Conservation (phyloP, 1,140 invertebrate species). For the Charaxes varanes region DNA sequence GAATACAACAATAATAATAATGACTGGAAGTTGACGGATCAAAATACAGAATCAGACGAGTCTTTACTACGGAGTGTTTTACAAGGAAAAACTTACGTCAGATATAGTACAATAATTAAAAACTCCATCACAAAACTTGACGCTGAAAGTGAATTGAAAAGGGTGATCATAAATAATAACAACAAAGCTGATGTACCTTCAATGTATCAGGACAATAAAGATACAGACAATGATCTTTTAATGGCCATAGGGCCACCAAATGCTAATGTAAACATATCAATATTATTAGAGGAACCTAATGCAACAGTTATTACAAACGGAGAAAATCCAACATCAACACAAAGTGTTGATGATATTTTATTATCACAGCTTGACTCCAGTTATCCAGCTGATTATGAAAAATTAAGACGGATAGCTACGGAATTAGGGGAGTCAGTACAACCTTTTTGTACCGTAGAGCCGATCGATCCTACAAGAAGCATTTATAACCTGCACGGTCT, state of each 20-base stretch:
- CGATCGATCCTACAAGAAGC: slow-evolving; percentile 65
- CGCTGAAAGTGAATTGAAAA: slow-evolving; percentile 52
- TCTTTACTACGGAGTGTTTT: slow-evolving; percentile 86
- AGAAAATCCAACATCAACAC: slow-evolving; percentile 77
- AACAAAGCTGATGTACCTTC: slow-evolving; percentile 70
- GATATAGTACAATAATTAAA: slow-evolving; percentile 74
- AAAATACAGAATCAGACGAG: slow-evolving; percentile 80
- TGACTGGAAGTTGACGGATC: slow-evolving; percentile 84
- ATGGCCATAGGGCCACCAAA: slow-evolving; percentile 65
- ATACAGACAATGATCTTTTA: slow-evolving; percentile 54
- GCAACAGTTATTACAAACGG: slow-evolving; percentile 57
- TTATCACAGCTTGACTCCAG: slow-evolving; percentile 80
- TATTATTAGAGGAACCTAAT: slow-evolving; percentile 63
- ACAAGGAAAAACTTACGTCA: slow-evolving; percentile 80
- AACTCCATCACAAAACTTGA: slow-evolving; percentile 50
- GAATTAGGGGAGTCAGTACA: slow-evolving; percentile 82
- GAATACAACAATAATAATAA: slow-evolving; percentile 85
- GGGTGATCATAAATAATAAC: slow-evolving; percentile 64
- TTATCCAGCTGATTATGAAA: slow-evolving; percentile 83
- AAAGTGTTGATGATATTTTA: slow-evolving; percentile 82
- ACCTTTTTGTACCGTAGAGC: slow-evolving; percentile 81
- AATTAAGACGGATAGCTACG: slow-evolving; percentile 83
- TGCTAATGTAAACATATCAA: slow-evolving; percentile 67
- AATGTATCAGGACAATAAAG: slow-evolving; percentile 58
- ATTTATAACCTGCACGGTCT: slow-evolving; percentile 73